phyloP scores from a whole-genome alignment of 2,888 invertebrate genomes.

The Hirtodrosophila alboralis region DNA sequence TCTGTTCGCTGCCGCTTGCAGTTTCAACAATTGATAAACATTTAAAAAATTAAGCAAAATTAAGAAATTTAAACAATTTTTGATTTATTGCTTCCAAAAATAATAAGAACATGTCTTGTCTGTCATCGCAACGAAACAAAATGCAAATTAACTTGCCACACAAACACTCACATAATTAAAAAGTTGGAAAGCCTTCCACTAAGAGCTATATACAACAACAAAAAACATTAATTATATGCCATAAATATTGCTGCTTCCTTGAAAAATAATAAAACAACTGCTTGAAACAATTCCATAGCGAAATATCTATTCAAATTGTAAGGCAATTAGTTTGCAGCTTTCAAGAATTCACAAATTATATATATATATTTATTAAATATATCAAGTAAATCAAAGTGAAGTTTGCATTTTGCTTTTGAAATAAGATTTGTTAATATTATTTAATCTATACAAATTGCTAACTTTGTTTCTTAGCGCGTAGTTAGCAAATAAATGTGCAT shows the following conservation, averaged over 20 bases:
- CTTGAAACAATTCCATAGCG: constrained; percentile 1
- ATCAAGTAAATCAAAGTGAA: constrained; percentile 10
- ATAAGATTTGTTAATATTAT: constrained; percentile 1
- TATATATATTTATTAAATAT: constrained; percentile 23
- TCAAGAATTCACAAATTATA: constrained; percentile 21
- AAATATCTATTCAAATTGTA: constrained; percentile 8
- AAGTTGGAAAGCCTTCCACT: constrained; percentile 31
- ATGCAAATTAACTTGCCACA: constrained; percentile 38
- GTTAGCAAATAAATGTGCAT: constrained; percentile 52
- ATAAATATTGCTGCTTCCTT: constrained; percentile 38
- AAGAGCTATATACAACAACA: constrained; percentile 19
- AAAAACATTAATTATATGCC: constrained; percentile 8
- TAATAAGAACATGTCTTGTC: constrained; percentile 8
- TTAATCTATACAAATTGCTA: constrained; percentile 17
- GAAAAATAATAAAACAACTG: constrained; percentile 11
- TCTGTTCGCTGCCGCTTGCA: not conserved
- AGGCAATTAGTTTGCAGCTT: constrained; percentile 25
- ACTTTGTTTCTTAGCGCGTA: constrained; percentile 47
- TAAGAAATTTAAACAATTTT: constrained; percentile 18
- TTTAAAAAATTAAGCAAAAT: constrained; percentile 11
- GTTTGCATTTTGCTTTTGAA: constrained; percentile 38
- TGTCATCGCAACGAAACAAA: constrained; percentile 22
- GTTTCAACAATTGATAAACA: not conserved
- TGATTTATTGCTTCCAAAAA: constrained; percentile 47
- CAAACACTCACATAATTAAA: constrained; percentile 5